These are phyloP conservation scores for Sericinus montela DNA, from an alignment of 2,888 invertebrate genomes.

Conservation along the genomic window DNA sequence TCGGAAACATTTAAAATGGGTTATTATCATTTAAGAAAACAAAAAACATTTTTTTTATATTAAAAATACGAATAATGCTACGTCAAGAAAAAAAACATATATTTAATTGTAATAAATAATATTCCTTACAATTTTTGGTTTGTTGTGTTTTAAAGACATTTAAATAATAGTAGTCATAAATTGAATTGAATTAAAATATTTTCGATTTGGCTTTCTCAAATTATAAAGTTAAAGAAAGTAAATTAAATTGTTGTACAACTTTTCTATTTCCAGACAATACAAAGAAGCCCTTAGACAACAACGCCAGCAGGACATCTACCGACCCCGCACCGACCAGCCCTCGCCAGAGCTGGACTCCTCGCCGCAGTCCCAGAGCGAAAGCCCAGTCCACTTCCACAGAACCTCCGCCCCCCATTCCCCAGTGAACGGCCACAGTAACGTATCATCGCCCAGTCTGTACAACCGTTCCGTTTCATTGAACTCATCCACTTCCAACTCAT, in stretches of 20 bases:
- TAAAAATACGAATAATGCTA: neutral
- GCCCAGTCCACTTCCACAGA: slow-evolving; percentile 62
- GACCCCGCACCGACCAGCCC: slow-evolving; percentile 81
- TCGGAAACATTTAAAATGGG: slow-evolving; percentile 15
- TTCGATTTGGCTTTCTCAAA: slow-evolving; percentile 1
- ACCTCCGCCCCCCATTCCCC: slow-evolving; percentile 73
- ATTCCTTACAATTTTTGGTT: too few species aligned
- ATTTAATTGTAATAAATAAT: too few species aligned
- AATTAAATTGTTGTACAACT: slow-evolving; percentile 14
- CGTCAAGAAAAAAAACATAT: too few species aligned
- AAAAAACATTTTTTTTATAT: neutral
- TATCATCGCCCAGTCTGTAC: slow-evolving; percentile 65
- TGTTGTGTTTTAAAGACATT: too few species aligned
- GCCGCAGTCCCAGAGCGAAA: slow-evolving; percentile 74
- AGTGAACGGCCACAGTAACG: slow-evolving; percentile 77
- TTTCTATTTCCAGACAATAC: slow-evolving; percentile 83
- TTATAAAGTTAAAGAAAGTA: neutral
- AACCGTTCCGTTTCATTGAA: slow-evolving; percentile 55
- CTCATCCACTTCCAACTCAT: slow-evolving; percentile 37
- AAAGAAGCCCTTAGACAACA: slow-evolving; percentile 94
- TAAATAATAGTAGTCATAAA: too few species aligned
- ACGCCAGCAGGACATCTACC: slow-evolving; percentile 89
- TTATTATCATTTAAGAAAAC: too few species aligned
- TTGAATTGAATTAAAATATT: neutral
- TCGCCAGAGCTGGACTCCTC: slow-evolving; percentile 77